These are phyloP conservation scores for Macquaria australasica DNA, from an alignment of 2,113 vertebrate species.

Conservation along the genomic window DNA sequence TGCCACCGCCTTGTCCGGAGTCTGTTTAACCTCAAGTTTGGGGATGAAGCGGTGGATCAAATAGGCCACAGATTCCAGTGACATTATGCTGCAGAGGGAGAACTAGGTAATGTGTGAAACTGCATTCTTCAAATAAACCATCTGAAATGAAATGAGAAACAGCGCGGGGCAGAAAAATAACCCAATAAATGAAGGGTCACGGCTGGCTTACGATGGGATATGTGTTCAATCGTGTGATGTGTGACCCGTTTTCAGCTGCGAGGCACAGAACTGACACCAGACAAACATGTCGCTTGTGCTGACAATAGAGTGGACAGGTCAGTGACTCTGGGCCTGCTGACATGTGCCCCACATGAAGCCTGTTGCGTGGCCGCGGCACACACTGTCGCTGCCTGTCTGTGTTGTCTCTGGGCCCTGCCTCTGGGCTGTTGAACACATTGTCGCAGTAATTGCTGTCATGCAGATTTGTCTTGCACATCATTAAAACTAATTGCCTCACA, in stretches of 20 bases:
- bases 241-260: conserved; percentile 20
- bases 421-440: conserved; percentile 79
- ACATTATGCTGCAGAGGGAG: conserved; percentile 48
- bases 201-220: conserved; percentile 1
- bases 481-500: conserved; percentile 88
- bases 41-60: conserved; percentile 56
- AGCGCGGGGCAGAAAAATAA: conserved; percentile 13
- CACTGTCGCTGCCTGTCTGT: conserved; percentile 66
- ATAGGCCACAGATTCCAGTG: conserved; percentile 53
- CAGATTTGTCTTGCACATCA: conserved; percentile 85
- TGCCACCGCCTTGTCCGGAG: conserved; percentile 66
- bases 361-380: conserved; percentile 4
- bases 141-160: conserved; percentile 43
- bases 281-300: conserved; percentile 52
- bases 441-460: conserved; percentile 85
- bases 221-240: conserved; percentile 5
- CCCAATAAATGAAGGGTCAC: conserved; percentile 24
- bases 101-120: conserved; percentile 53
- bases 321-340: conserved; percentile 56
- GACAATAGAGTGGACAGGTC: conserved; percentile 58
- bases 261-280: conserved; percentile 43
- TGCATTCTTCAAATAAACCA: conserved; percentile 51
- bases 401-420: conserved; percentile 70
- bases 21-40: conserved; percentile 74
- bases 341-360: conserved; percentile 66